Percentiles rank a stretch among this genome's conserved stretches.
These are phyloP conservation scores for Limnephilus rhombicus DNA, from an alignment of 2,888 invertebrate species.

Conservation along the genomic window DNA sequence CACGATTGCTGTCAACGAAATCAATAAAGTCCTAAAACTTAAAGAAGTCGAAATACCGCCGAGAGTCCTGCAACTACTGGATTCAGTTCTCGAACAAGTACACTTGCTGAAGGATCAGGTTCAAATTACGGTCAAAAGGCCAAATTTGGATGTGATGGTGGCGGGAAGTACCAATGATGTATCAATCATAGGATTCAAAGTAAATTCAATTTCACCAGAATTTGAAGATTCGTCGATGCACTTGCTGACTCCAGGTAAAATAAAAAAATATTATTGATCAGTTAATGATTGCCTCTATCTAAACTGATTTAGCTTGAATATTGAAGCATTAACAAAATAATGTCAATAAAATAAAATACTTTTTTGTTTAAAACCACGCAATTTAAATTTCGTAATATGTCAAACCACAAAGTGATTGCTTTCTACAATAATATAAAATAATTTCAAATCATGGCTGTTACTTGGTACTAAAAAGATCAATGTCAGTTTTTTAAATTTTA, in stretches of 20 bases:
- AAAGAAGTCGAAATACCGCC: conserved; percentile 67
- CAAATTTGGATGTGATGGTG: conserved; percentile 61
- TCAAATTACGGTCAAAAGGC: conserved; percentile 51
- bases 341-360: too few relatives aligned
- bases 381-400: too few relatives aligned
- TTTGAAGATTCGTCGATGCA: conserved; percentile 52
- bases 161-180: conserved; percentile 43
- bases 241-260: conserved; percentile 55
- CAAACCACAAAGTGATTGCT: too few relatives aligned
- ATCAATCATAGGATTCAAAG: conserved; percentile 54
- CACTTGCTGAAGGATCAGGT: conserved; percentile 37
- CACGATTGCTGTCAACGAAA: conserved; percentile 67
- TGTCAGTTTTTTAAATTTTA: too few relatives aligned
- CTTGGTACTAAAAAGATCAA: too few relatives aligned
- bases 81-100: conserved; percentile 55
- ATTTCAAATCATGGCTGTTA: too few relatives aligned
- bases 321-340: too few relatives aligned
- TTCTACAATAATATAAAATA: too few relatives aligned
- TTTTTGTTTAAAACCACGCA: too few relatives aligned
- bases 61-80: conserved; percentile 55
- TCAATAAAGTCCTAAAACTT: conserved; percentile 72
- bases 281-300: too few relatives aligned
- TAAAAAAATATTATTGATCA: too few relatives aligned
- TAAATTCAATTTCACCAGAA: conserved; percentile 41
- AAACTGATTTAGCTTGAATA: too few relatives aligned